These are phyloP conservation scores for Neoitamus cyanurus DNA, from an alignment of 2,888 invertebrate species.

Conservation along the genomic window DNA sequence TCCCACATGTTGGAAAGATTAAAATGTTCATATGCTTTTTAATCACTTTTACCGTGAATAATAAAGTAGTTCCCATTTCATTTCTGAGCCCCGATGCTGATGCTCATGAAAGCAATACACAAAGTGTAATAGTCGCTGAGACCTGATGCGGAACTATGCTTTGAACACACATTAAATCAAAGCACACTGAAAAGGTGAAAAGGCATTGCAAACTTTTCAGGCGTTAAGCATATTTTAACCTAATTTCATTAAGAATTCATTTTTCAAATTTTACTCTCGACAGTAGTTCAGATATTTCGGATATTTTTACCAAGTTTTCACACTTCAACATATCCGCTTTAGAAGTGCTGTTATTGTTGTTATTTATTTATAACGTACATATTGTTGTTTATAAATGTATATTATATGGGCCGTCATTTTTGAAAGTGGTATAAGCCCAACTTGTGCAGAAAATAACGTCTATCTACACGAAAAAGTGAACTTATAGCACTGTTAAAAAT, in stretches of 20 bases:
- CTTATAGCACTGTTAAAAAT: too few species aligned
- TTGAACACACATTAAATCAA: not conserved
- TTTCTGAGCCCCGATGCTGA: not conserved
- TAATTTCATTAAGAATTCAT: not conserved
- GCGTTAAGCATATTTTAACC: constrained; percentile 5
- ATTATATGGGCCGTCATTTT: too few species aligned
- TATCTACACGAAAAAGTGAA: too few species aligned
- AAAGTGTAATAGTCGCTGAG: not conserved
- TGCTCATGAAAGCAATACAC: not conserved
- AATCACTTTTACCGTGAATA: not conserved
- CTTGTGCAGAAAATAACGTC: too few species aligned
- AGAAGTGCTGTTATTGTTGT: too few species aligned
- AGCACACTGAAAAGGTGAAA: not conserved
- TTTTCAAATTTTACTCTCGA: not conserved
- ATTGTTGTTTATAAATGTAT: too few species aligned
- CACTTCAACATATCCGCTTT: too few species aligned
- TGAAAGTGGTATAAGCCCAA: too few species aligned
- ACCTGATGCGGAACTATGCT: not conserved
- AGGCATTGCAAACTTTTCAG: not conserved
- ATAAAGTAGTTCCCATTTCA: not conserved
- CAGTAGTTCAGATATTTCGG: not conserved
- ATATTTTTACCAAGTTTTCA: not conserved
- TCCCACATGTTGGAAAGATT: not conserved
- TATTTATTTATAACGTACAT: too few species aligned
- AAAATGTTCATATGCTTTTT: not conserved